Base-by-base conservation (phyloP, 2,113 vertebrate genomes). In the Pampusana beccarii region DNA sequence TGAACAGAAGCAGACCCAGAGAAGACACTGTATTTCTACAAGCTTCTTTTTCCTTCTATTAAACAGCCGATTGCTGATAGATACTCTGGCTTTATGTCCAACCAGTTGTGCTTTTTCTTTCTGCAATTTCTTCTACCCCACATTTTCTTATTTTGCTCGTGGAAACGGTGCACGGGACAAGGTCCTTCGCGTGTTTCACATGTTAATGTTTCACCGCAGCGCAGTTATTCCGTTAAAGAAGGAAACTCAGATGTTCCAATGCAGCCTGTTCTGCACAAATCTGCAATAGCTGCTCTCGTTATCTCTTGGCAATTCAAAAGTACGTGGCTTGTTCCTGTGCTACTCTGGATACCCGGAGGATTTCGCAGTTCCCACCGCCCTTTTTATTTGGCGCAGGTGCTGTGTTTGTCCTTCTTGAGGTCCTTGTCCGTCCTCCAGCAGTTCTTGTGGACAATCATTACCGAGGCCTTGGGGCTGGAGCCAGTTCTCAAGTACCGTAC, bases 131-230 rank as follows among this genome's bases (percentile, higher is more conserved):
- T 70, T 82, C 44, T 83, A 5, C 50, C 40, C 12, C 5, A 0
- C n/a, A 0, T 65, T 85, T 85, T 81, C 56, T 91, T 51, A 24
- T 2, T 88, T 78, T 46, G 12, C 23, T 5, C 0, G 0, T 46
- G 60, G n/a, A 46, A 88, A 14, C 13, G 28, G 42, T 64, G 38
- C 2, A 8, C 9, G 13, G 48, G 82, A 23, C 48, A 9, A n/a
- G 38, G n/a, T 40, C 67, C 46, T 54, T 48, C 38, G 5, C 34
- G 1, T 8, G 13, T 54, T 66, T 80, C 73, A 20, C 25, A 7
- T 34, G 34, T 24, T 34, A 3, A 44, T 13, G 11, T 34, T 58
- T 72, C 74, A 7, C 23, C 46, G 60, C 44, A 46, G 66, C 16
- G 19, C 66, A 40, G 53, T 40, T 46, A 6, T 8, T 28, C 54